Evolutionary conservation across 2,797 vertebrate species (phyloP), one percentile per base, ranked within the genome.

Genomic region (Salarias fasciatus): DNA sequence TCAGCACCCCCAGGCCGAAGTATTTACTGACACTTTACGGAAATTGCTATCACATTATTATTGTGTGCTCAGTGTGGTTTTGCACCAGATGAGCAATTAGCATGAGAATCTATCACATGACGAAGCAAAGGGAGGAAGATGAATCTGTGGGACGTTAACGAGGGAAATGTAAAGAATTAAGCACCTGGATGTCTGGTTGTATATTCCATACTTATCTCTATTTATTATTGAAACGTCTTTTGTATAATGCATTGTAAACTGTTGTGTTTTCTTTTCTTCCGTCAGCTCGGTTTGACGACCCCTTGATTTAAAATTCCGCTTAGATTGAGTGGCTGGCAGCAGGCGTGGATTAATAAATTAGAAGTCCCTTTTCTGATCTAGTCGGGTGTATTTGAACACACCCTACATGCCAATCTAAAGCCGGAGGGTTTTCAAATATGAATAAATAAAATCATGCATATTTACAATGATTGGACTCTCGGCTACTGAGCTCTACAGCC

Each of bases 271-370:
- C 54, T 36, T 44, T 6, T 13, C 12, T n/a, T 38, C 4, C 2
- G 8, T 52, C 44, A 6, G 11, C 15, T 29, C 11, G 14, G 5
- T 48, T 37, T 65, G 38, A 46, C n/a, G 5, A 12, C 37, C 51
- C n/a, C 24, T 56, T 45, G 41, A 63, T 77, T 67, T 51, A 43
- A 58, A 52, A 74, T 62, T 68, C 66, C 50, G 14, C 66, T 61
- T 24, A 8, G 24, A 53, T 70, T 71, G 31, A 30, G 12, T 33
- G n/a, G 24, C 52, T 55, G 70, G 65, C 33, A 28, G 54, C 31
- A 15, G 36, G 6, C 55, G 62, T 59, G 58, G 65, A 60, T 66
- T 18, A 63, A 75, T 63, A 55, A 37, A 69, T 47, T 29, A 15
- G 46, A 13, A 40, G 14, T 38, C 29, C n/a, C 41, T 49, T 52